Percentiles rank a stretch among this genome's conserved stretches.
Evolutionary conservation across 2,797 vertebrate genomes (phyloP).

Genomic region (Antrozous pallidus): DNA sequence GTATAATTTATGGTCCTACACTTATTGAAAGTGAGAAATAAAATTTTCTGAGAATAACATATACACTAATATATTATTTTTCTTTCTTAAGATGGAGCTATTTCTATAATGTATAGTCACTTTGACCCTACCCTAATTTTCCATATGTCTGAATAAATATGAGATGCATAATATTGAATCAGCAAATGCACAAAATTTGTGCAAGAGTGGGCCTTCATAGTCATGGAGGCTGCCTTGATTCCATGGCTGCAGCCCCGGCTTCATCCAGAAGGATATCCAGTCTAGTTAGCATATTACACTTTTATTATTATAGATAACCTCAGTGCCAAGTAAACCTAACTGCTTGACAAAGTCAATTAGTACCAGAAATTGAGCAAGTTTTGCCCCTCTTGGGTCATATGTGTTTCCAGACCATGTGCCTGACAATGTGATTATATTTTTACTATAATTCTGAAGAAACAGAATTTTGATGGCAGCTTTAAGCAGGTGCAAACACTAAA

Average conservation of each 20-base stretch:
- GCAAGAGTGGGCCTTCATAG: too few relatives aligned
- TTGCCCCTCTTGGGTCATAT: neutral
- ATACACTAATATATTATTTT: neutral
- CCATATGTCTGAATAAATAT: neutral
- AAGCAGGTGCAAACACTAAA: neutral
- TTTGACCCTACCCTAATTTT: neutral
- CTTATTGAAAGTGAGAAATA: neutral
- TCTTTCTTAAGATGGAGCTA: neutral
- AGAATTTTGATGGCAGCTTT: neutral
- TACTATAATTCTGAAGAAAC: neutral
- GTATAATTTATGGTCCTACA: constrained; percentile 65
- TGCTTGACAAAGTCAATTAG: neutral
- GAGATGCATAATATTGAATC: neutral
- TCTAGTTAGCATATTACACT: too few relatives aligned
- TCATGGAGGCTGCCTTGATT: too few relatives aligned
- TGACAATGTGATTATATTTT: neutral
- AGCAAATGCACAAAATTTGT: neutral
- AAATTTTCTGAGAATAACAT: neutral
- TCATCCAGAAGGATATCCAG: too few relatives aligned
- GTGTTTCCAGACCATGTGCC: neutral
- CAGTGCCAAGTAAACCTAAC: neutral
- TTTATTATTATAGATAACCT: neutral
- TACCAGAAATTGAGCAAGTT: neutral
- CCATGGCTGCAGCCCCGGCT: too few relatives aligned
- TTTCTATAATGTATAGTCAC: neutral